Base-by-base conservation (phyloP, 2,888 invertebrate genomes). In the Chloroclysta siterata region DNA sequence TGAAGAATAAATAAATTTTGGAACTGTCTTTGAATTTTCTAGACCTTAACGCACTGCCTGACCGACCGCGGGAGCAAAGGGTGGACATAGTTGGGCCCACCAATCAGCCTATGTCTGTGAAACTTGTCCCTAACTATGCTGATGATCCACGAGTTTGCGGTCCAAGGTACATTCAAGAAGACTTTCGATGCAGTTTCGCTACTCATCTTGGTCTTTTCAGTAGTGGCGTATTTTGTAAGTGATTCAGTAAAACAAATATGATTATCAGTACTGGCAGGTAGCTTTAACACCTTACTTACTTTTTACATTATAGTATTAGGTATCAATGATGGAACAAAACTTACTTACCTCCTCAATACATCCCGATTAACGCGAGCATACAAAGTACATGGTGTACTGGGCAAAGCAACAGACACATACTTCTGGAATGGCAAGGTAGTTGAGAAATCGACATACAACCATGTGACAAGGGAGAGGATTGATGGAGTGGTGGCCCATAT, bases 101-200 rank as follows among this genome's bases (percentile, higher is more conserved):
- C 0, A 94, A 94, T 65, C 89, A 93, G 48, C 85, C 93, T 0
- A 89, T 93, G 92, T 77, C 87, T 10, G 94, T 97, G 0, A 85
- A 90, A 28, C 89, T 95, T 4, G 91, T 94, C 7, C 93, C 95
- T 0, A 97, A 95, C 87, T 95, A 95, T 74, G 95, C 97, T 0
- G 97, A 97, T 81, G 91, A 97, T 85, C 94, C 96, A 0, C 79
- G 96, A 47, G 95, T 96, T 4, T 94, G 95, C 64, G 98, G 98
- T 0, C 96, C 96, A 0, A 91, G 96, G 65, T 97, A 97, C 83
- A 94, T 95, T 76, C 80, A 88, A 0, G 81, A 94, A 28, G 97
- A 98, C 83, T 86, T 98, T 47, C 93, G 92, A 65, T 90, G 95
- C 67, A 85, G 86, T 57, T 93, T 94, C 82, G 95, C 95, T 0